A percentile compares a stretch with the other conserved stretches of the same genome.
phyloP scores from a whole-genome alignment of 2,888 invertebrate genomes.

The Nineta flava region DNA sequence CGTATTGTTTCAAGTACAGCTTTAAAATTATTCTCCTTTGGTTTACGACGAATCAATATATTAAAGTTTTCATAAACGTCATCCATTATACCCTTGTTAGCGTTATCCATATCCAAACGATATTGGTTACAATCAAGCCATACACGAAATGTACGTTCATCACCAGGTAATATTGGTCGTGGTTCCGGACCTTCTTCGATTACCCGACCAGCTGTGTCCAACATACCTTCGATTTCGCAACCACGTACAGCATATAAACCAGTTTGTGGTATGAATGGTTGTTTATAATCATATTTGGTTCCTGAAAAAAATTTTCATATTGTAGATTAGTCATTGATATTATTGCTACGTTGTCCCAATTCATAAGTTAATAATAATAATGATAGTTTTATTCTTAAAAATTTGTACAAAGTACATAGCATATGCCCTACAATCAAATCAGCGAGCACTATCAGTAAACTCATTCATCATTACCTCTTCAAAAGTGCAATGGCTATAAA shows the following conservation, averaged over 20 bases:
- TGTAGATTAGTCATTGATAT: neutral
- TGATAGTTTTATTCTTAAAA: too few species aligned
- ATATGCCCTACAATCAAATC: too few species aligned
- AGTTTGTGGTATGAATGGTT: constrained; percentile 83
- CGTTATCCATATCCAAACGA: constrained; percentile 72
- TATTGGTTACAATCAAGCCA: constrained; percentile 97
- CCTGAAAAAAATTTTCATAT: neutral
- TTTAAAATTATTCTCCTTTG: constrained; percentile 99
- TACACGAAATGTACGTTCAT: constrained; percentile 81
- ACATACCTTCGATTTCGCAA: constrained; percentile 96
- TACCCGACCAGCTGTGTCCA: constrained; percentile 86
- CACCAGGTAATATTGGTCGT: constrained; percentile 71
- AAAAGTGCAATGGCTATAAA: too few species aligned
- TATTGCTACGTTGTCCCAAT: neutral
- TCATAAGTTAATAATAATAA: constrained; percentile 1
- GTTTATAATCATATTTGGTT: constrained; percentile 63
- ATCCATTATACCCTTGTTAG: constrained; percentile 57
- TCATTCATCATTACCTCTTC: too few species aligned
- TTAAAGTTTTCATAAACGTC: constrained; percentile 90
- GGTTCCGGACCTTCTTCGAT: constrained; percentile 94
- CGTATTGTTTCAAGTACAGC: constrained; percentile 97
- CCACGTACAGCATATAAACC: constrained; percentile 86
- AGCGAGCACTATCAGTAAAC: too few species aligned
- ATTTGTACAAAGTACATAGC: too few species aligned
- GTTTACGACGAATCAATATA: constrained; percentile 93